Evolutionary conservation across 2,888 invertebrate genomes (phyloP), one percentile per base, ranked within the genome.

Genomic region (Asteroscopus sphinx): DNA sequence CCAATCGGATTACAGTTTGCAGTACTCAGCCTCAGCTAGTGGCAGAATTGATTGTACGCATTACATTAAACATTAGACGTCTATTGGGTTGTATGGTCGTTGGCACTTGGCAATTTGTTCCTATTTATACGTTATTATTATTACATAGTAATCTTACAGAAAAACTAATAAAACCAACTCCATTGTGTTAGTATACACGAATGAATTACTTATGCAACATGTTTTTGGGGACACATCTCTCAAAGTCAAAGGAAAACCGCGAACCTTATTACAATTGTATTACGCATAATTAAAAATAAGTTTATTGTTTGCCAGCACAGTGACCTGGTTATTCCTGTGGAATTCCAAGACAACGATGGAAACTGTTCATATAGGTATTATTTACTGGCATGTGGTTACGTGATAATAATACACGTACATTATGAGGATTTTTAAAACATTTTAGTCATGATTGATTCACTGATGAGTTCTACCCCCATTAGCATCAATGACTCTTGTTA

Each of bases 401-500:
- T 73, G 55, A 59, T 44, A 40, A 46, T 45, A 47, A 3, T 41
- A 35, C 21, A 48, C 42, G n/a, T 35, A 48, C 30, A 36, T 37
- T 37, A 45, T 44, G 33, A 46, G 44, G 39, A 61, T 28, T 32
- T 55, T 56, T 64, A 48, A 46, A 55, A 69, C 72, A 53, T 56
- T 64, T 65, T 54, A 67, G 52, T 58, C 62, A 58, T 70, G 51
- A 49, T 51, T 76, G 73, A 70, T 61, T 63, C 76, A 70, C 39
- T 28, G 51, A 55, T 67, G 64, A 66, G 57, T 56, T 35, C 57
- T 56, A 36, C 48, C 37, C 28, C 59, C 56, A 67, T 58, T 48
- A 58, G 36, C 45, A 67, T 48, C 56, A 64, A 58, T 55, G 52
- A 51, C 45, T 30, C 49, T 41, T 53, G 48, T 63, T 61, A 42